These are phyloP conservation scores for Melanophora roralis DNA, from an alignment of 2,888 invertebrate species.

Conservation along the genomic window DNA sequence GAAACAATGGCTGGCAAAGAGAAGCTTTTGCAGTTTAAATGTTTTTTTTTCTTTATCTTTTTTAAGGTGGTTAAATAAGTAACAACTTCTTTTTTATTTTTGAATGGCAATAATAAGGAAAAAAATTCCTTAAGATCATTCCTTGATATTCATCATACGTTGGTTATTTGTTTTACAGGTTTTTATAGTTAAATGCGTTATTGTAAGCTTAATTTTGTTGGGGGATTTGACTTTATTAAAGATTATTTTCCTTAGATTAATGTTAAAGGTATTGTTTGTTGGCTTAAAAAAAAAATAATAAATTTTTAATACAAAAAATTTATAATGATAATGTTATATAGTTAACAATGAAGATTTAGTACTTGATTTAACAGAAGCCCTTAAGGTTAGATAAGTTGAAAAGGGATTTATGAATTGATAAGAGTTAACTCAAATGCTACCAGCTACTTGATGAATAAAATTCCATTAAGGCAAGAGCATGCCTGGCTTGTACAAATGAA, in stretches of 20 bases:
- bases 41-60: conserved; percentile 45
- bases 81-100: conserved; percentile 57
- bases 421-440: conserved; percentile 14
- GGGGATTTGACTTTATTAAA: neutral
- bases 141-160: conserved; percentile 17
- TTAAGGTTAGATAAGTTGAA: conserved; percentile 55
- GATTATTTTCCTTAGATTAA: conserved; percentile 41
- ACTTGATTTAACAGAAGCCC: conserved; percentile 49
- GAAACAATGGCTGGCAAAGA: conserved; percentile 29
- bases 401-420: conserved; percentile 49
- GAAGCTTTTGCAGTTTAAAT: neutral
- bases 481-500: no score
- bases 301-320: conserved; percentile 10
- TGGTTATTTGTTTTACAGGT: conserved; percentile 15
- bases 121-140: neutral
- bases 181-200: conserved; percentile 15
- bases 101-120: neutral
- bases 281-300: conserved; percentile 8
- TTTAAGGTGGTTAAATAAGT: conserved; percentile 58
- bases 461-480: neutral
- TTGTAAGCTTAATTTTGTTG: neutral
- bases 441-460: neutral
- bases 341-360: conserved; percentile 52
- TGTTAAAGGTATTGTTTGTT: conserved; percentile 9
- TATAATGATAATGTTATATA: conserved; percentile 43